These are phyloP conservation scores for Apaloderma vittatum DNA, from an alignment of 2,113 vertebrate species.

Conservation along the genomic window DNA sequence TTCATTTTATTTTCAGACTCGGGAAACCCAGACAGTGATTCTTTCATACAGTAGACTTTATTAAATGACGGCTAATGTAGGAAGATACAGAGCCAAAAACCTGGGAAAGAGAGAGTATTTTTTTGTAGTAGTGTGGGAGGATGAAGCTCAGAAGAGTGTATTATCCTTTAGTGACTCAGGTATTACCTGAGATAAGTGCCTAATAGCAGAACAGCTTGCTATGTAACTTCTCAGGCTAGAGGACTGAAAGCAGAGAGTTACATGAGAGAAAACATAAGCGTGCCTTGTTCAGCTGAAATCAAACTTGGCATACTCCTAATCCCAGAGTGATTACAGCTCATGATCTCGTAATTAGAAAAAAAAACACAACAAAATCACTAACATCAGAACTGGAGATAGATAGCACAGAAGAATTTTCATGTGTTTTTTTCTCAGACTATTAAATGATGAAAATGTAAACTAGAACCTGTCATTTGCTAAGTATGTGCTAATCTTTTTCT, in stretches of 20 bases:
- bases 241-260: neutral
- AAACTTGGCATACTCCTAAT: neutral
- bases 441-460: neutral
- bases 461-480: neutral
- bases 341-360: neutral
- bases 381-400: neutral
- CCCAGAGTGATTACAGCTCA: neutral
- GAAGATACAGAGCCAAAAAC: slow-evolving; percentile 18
- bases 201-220: neutral
- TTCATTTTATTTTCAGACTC: slow-evolving; percentile 42
- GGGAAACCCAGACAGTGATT: slow-evolving; percentile 2
- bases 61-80: slow-evolving; percentile 23
- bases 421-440: neutral
- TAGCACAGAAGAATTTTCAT: neutral
- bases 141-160: slow-evolving; percentile 4
- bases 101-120: neutral
- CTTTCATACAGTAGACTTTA: slow-evolving; percentile 2
- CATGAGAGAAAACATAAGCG: neutral
- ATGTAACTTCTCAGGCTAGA: neutral
- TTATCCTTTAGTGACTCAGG: slow-evolving; percentile 19
- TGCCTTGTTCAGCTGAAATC: neutral
- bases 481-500: neutral
- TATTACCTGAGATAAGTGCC: neutral
- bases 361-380: neutral
- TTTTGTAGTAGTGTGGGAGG: slow-evolving; percentile 36